Percentiles rank a stretch among this genome's conserved stretches.
phyloP scores from a whole-genome alignment of 1,140 invertebrate genomes.

The Maniola jurtina region DNA sequence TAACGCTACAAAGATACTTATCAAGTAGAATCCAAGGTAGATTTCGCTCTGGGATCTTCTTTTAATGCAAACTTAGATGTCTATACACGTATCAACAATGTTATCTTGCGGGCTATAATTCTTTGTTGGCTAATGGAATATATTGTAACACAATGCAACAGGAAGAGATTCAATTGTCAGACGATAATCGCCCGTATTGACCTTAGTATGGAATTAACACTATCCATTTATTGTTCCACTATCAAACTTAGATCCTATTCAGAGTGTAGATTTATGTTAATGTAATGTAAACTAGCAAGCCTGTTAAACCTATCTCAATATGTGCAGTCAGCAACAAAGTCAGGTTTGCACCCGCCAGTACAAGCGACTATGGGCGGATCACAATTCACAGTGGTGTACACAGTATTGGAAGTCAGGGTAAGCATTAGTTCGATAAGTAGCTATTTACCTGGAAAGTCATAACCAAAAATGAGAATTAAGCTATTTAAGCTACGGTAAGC shows the following conservation, averaged over 20 bases:
- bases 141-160: conserved; percentile 36
- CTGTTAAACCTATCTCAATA: background rate
- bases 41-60: conserved; percentile 2
- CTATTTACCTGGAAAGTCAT: no score
- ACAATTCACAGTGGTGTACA: no score
- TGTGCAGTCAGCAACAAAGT: no score
- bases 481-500: no score
- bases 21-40: background rate
- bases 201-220: conserved; percentile 28
- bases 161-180: conserved; percentile 38
- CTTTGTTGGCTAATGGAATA: conserved; percentile 33
- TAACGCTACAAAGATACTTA: background rate
- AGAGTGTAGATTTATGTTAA: conserved; percentile 18
- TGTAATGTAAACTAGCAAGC: background rate
- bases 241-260: conserved; percentile 23
- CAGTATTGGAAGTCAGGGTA: no score
- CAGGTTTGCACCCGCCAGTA: no score
- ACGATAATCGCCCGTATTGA: conserved; percentile 32
- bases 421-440: no score
- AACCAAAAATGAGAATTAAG: no score
- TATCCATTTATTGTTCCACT: conserved; percentile 18
- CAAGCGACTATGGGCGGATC: no score
- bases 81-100: conserved; percentile 19
- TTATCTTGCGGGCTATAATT: conserved; percentile 25
- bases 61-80: conserved; percentile 10